Conservation (phyloP, 2,113 vertebrate species). For the Anseranas semipalmata region DNA sequence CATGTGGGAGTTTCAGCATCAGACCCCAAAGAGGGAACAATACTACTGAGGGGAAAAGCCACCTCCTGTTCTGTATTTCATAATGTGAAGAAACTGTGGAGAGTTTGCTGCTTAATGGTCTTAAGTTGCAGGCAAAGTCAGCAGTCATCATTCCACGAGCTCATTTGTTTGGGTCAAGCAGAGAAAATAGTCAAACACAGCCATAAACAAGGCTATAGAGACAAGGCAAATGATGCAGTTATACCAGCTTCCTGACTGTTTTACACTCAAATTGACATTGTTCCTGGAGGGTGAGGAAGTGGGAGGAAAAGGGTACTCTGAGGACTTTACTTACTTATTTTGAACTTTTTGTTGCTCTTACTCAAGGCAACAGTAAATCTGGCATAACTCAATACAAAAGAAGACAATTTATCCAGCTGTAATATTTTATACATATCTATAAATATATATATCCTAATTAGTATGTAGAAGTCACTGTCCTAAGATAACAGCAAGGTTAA, state of each 20-base stretch:
- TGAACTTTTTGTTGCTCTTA: not conserved
- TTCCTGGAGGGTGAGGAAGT: not conserved
- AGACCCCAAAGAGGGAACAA: not conserved
- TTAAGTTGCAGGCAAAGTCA: constrained; percentile 27
- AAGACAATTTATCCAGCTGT: not conserved
- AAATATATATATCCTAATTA: not conserved
- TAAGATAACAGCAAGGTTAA: not conserved
- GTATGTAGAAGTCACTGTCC: not conserved
- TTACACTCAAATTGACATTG: not conserved
- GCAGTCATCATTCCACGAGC: not conserved
- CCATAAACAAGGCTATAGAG: constrained; percentile 15
- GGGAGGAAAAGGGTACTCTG: not conserved
- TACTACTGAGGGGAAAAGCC: not conserved
- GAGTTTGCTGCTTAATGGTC: constrained; percentile 1
- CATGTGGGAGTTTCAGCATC: not conserved
- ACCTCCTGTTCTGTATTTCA: not conserved
- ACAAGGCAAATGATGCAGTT: not conserved
- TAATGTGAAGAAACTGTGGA: not conserved
- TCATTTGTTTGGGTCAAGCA: constrained; percentile 58
- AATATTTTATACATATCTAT: not conserved
- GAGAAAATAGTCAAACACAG: not conserved
- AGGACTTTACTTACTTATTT: not conserved
- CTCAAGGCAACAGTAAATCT: not conserved
- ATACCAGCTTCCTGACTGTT: not conserved
- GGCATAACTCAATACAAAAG: not conserved